Percentiles rank a stretch among this genome's conserved stretches.
phyloP scores from a whole-genome alignment of 1,140 invertebrate genomes.

The Hermetia illucens region DNA sequence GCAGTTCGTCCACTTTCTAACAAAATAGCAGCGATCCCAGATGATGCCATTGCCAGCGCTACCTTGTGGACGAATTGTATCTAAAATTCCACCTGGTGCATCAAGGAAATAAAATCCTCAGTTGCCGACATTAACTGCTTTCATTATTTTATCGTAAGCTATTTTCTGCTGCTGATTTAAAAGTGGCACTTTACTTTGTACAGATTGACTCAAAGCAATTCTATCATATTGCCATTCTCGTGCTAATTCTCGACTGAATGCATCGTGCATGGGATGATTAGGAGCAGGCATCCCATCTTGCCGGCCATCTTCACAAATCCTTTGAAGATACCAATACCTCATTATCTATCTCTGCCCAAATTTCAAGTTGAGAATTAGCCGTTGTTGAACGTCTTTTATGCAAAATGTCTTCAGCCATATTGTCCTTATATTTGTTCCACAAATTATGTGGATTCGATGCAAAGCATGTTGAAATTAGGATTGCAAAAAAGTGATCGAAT shows the following conservation, averaged over 20 bases:
- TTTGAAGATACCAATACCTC: background rate
- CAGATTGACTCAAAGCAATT: conserved; percentile 10
- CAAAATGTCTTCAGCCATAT: conserved; percentile 25
- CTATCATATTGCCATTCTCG: conserved; percentile 10
- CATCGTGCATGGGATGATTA: conserved; percentile 14
- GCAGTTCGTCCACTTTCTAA: conserved; percentile 34
- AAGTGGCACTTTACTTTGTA: conserved; percentile 19
- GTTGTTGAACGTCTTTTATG: conserved; percentile 6
- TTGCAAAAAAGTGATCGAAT: conserved; percentile 30
- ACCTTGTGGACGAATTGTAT: conserved; percentile 14
- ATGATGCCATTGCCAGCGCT: conserved; percentile 34
- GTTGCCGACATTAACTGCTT: conserved; percentile 16
- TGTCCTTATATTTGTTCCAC: conserved; percentile 28
- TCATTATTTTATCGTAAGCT: conserved; percentile 28
- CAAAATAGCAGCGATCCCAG: conserved; percentile 38
- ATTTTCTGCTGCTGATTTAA: conserved; percentile 20
- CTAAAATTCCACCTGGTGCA: conserved; percentile 29
- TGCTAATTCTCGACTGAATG: conserved; percentile 5
- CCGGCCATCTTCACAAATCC: background rate
- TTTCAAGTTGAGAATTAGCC: background rate
- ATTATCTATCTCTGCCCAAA: background rate
- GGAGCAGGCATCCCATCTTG: conserved; percentile 11
- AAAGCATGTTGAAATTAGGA: conserved; percentile 26
- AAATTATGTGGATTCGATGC: conserved; percentile 21
- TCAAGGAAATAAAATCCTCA: conserved; percentile 12